Evolutionary conservation across 2,113 vertebrate genomes (phyloP), one percentile per base, ranked within the genome.

Genomic region (Malurus alboscapulatus): DNA sequence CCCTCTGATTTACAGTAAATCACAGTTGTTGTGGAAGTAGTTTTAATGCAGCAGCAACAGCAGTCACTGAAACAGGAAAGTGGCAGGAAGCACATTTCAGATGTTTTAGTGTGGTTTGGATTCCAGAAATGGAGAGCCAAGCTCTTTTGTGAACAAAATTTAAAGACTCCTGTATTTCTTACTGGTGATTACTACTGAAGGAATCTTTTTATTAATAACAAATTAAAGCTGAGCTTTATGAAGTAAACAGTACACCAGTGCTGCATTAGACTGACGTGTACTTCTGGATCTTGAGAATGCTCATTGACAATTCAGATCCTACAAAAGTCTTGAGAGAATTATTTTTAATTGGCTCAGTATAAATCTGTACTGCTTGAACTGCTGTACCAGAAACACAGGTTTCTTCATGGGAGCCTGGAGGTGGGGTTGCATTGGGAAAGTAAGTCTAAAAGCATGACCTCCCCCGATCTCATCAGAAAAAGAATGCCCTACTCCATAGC

Each of bases 401-500:
- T 57, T 51, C 59, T 76, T 79, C 63, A 5, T 3, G 15, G 67
- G 38, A n/a, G 10, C 38, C 58, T 59, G 38, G 17, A 48, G 40
- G 17, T 40, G 36, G 16, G 12, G 5, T 71, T 47, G 61, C 27
- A 5, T 30, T 84, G 45, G 44, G 77, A 50, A 61, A 72, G 12
- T 25, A 65, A 73, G 19, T 72, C 34, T 88, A 21, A 84, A 91
- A 78, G 15, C 22, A 18, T 1, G 1, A 5, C 11, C 18, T 74
- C 15, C 19, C 42, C 34, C 50, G 14, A 9, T 51, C 40, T 63
- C 21, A 22, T 15, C n/a, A 69, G 63, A 59, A 65, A 48, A 44
- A 81, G 25, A 14, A 3, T 2, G 5, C 17, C 42, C 13, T 57
- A 5, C 14, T 81, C 4, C 0, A 1, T 4, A 50, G 59, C n/a